A percentile compares a stretch with the other conserved stretches of the same genome.
These are phyloP conservation scores for Yponomeuta evonymella DNA, from an alignment of 2,888 invertebrate genomes.

Conservation along the genomic window DNA sequence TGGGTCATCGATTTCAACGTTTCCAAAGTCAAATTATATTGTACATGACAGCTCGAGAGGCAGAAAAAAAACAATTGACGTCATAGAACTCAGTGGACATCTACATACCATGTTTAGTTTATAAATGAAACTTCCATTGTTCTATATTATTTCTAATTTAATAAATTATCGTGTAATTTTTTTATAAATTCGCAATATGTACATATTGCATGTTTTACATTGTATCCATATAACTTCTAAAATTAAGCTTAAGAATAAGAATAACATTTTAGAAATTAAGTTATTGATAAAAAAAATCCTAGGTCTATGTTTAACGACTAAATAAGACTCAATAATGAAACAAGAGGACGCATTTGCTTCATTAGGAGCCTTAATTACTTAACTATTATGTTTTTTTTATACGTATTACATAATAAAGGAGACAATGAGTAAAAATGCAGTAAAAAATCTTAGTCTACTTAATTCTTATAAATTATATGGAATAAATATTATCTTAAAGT, in stretches of 20 bases:
- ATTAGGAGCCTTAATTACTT: constrained; percentile 34
- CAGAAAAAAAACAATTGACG: too few species aligned
- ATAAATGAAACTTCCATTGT: too few species aligned
- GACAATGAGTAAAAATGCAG: constrained; percentile 56
- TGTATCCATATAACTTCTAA: constrained; percentile 9
- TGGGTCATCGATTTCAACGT: too few species aligned
- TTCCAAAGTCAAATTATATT: too few species aligned
- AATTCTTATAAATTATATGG: background rate
- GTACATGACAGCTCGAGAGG: too few species aligned
- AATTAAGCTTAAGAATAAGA: constrained; percentile 17
- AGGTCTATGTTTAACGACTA: background rate
- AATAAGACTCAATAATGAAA: constrained; percentile 30
- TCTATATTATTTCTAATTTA: too few species aligned
- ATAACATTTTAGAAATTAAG: constrained; percentile 4
- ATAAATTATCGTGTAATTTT: background rate
- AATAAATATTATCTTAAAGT: background rate
- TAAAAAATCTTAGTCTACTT: constrained; percentile 33
- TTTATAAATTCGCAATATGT: constrained; percentile 35
- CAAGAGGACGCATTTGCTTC: constrained; percentile 70
- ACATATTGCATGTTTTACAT: constrained; percentile 35
- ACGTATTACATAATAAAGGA: constrained; percentile 16
- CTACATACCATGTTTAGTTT: too few species aligned
- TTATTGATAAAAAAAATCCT: background rate
- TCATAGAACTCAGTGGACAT: too few species aligned
- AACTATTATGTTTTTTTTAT: background rate